phyloP scores from a whole-genome alignment of 2,888 invertebrate species.

The Melieria picta region DNA sequence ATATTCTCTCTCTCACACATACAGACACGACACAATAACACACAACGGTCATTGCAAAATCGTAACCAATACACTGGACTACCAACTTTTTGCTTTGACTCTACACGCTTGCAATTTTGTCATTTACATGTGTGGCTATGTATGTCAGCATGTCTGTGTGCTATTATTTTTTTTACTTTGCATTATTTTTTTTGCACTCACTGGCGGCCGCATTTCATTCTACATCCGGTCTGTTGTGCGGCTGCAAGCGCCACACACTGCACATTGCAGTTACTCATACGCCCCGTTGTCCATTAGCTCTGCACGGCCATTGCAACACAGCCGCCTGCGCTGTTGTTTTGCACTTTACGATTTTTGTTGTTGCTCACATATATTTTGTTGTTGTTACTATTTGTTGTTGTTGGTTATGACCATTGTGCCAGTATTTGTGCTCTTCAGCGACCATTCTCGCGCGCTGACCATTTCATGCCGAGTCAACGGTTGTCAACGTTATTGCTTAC shows the following conservation, averaged over 20 bases:
- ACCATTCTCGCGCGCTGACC: background rate
- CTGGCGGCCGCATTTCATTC: conserved; percentile 3
- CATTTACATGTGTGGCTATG: background rate
- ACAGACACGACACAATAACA: conserved; percentile 3
- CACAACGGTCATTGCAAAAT: background rate
- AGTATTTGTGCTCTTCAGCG: conserved; percentile 14
- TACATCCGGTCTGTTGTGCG: conserved; percentile 2
- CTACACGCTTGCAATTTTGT: no score
- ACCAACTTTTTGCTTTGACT: no score
- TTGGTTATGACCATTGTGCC: background rate
- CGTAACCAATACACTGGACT: no score
- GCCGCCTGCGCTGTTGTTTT: no score
- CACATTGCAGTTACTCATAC: no score
- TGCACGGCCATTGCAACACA: no score
- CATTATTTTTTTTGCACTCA: conserved; percentile 13
- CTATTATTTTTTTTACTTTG: background rate
- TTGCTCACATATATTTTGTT: no score
- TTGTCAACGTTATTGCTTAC: conserved; percentile 1
- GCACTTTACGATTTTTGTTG: no score
- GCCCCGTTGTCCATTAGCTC: no score
- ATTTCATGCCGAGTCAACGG: background rate
- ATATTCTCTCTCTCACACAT: conserved; percentile 6
- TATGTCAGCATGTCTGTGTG: background rate
- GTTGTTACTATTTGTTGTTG: background rate
- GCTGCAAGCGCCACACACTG: background rate